phyloP scores from a whole-genome alignment of 2,113 vertebrate genomes.

The Maccullochella peelii region DNA sequence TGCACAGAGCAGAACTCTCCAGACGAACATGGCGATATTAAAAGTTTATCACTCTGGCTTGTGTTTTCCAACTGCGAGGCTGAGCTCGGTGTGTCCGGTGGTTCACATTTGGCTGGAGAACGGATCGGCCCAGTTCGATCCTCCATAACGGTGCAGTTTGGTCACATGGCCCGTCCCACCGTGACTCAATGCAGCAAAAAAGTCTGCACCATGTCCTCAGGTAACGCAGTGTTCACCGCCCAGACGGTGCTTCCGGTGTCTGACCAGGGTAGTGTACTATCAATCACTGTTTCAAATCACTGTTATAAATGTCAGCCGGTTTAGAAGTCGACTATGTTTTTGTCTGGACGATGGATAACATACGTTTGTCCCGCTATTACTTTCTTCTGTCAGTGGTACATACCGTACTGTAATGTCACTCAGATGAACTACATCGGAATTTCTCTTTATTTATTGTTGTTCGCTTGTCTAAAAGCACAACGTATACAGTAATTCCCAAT shows the following conservation, averaged over 20 bases:
- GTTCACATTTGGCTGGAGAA: too few species aligned
- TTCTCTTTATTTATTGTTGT: neutral
- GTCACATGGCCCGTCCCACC: conserved; percentile 80
- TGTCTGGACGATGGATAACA: neutral
- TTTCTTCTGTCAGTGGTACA: neutral
- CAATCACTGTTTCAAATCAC: too few species aligned
- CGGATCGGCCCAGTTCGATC: neutral
- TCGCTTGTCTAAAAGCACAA: neutral
- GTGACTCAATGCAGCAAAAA: conserved; percentile 84
- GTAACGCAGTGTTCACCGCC: conserved; percentile 62
- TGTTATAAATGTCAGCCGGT: rapidly evolving
- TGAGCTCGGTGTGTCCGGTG: neutral
- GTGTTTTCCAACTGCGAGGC: neutral
- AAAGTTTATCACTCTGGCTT: neutral
- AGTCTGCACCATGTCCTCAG: conserved; percentile 74
- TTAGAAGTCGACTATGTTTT: neutral
- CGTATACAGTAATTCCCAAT: neutral
- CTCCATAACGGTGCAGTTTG: conserved; percentile 71
- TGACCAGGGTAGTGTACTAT: rapidly evolving
- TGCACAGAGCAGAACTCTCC: neutral
- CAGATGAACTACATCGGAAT: neutral
- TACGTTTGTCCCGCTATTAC: neutral
- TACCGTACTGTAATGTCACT: neutral
- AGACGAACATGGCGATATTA: neutral
- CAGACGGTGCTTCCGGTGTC: neutral